Base-by-base conservation (phyloP, 2,888 invertebrate genomes). In the Poecilobothrus nobilitatus region DNA sequence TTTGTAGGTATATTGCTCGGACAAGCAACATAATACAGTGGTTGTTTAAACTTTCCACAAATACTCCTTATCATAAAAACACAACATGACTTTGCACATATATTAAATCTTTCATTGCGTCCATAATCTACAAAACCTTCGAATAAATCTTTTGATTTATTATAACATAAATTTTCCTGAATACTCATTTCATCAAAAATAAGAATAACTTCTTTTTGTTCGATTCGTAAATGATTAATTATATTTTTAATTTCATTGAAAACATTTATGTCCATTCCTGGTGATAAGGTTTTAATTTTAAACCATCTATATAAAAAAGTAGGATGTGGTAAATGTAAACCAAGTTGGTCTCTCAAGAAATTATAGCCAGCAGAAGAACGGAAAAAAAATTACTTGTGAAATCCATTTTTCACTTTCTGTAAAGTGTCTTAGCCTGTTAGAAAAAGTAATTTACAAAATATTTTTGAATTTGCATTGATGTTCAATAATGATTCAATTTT, bases 51-150 rank as follows among this genome's bases (percentile, higher is more conserved):
- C 12, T 44, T 68, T 44, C 68, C 68, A n/a, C 65, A 68, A 34
- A 68, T 9, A 67, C 65, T 69, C 6, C 69, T 61, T 44, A 69
- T 20, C 63, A 67, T 69, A 33, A 67, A 67, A 15, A 67, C 66
- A 8, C 69, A 67, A 4, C 18, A 37, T 9, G 66, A 69, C 15
- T 62, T 67, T 44, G 37, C 62, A 10, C 53, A 65, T 20, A n/a
- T 1, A 21, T 67, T 63, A 1, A 12, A 65, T 15, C 67, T 65
- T 62, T 66, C n/a, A 37, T 62, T 62, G 18, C n/a, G 41, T 18
- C 71, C 67, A 27, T 71, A 71, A 67, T 69, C 67, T 61, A 69
- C 69, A 67, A 67, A 69, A 65, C 71, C 68, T 53, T 68, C 66
- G 21, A 63, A 66, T 66, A 61, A 20, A 68, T 69, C 69, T 18